Percentiles rank a stretch among this genome's conserved stretches.
phyloP scores from a whole-genome alignment of 1,140 invertebrate genomes.

The Dreissena polymorpha region DNA sequence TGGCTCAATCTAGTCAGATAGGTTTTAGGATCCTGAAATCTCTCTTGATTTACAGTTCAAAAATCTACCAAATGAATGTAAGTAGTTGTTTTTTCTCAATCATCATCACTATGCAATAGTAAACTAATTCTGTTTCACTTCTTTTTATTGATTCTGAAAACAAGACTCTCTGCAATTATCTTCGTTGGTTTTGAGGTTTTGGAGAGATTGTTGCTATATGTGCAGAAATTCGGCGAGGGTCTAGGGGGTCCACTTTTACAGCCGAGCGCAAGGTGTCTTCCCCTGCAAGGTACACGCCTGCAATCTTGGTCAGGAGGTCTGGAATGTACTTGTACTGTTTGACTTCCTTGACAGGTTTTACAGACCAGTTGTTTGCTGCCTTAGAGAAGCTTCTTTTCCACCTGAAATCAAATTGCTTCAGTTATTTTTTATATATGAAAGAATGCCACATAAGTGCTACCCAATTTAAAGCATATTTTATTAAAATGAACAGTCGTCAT shows the following conservation, averaged over 20 bases:
- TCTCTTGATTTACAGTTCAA: too few relatives aligned
- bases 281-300: not conserved
- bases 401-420: not conserved
- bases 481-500: too few relatives aligned
- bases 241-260: not conserved
- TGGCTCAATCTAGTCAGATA: too few relatives aligned
- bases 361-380: slow-evolving; percentile 30
- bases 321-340: slow-evolving; percentile 15
- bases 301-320: slow-evolving; percentile 15
- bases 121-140: not conserved
- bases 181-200: slow-evolving; percentile 9
- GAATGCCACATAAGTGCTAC: too few relatives aligned
- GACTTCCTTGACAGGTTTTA: slow-evolving; percentile 2
- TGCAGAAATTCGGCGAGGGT: not conserved
- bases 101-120: too few relatives aligned
- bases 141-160: slow-evolving; percentile 1
- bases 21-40: too few relatives aligned
- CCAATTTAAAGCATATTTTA: too few relatives aligned
- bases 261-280: not conserved
- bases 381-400: slow-evolving; percentile 8
- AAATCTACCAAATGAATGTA: too few relatives aligned
- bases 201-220: not conserved
- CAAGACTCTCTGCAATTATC: not conserved
- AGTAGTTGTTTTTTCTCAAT: too few relatives aligned
- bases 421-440: not conserved